phyloP scores from a whole-genome alignment of 2,888 invertebrate genomes.

The Lasioglossum zephyrum region DNA sequence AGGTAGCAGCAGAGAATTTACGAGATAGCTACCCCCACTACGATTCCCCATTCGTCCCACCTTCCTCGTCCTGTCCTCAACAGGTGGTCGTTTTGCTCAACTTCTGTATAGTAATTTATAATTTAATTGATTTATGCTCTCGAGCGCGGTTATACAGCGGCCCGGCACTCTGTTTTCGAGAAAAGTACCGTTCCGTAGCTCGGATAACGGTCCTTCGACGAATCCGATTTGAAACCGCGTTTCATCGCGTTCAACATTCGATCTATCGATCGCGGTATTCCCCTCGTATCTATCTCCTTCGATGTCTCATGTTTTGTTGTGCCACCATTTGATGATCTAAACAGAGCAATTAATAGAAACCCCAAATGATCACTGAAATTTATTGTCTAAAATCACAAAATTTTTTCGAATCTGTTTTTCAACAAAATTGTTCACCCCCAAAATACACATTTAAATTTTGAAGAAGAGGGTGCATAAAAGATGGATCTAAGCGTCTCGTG shows the following conservation, averaged over 20 bases:
- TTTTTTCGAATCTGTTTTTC: background rate
- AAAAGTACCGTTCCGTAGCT: slow-evolving; percentile 58
- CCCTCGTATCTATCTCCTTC: no score
- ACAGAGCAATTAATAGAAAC: background rate
- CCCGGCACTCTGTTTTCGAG: slow-evolving; percentile 60
- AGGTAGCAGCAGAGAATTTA: slow-evolving; percentile 81
- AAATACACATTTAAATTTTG: background rate
- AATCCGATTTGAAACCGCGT: slow-evolving; percentile 59
- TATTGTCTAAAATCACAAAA: background rate
- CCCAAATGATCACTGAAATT: background rate
- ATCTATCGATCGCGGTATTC: slow-evolving; percentile 26
- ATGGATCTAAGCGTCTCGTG: background rate
- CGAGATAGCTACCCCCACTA: slow-evolving; percentile 81
- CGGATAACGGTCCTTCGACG: slow-evolving; percentile 59
- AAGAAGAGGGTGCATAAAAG: background rate
- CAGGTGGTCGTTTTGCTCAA: slow-evolving; percentile 84
- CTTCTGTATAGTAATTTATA: slow-evolving; percentile 83
- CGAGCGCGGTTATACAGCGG: slow-evolving; percentile 46
- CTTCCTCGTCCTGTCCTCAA: slow-evolving; percentile 79
- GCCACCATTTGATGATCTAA: background rate
- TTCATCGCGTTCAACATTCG: slow-evolving; percentile 18
- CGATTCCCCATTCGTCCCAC: slow-evolving; percentile 77
- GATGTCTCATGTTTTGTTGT: background rate
- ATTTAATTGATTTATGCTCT: slow-evolving; percentile 82
- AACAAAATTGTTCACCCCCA: background rate